Base-by-base conservation (phyloP, 2,797 vertebrate genomes). In the Ciconia nigra region DNA sequence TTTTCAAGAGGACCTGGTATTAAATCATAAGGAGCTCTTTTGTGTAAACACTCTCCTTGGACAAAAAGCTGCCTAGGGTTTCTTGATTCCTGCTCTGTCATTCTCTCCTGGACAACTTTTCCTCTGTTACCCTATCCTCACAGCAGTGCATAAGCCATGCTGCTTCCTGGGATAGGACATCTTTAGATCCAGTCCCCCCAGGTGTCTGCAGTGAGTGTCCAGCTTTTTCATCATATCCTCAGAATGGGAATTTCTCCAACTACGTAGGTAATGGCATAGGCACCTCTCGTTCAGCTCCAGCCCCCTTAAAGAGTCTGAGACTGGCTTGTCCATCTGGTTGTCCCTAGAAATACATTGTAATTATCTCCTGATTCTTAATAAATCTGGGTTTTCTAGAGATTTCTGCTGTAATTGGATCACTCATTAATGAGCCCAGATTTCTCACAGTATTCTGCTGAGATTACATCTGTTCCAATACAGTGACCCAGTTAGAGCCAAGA, bases 361-460 rank as follows among this genome's bases (percentile, higher is more conserved):
- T 97, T 95, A 67, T 93, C 87, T 92, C 63, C 87, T 76, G 46
- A 46, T 91, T 92, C 69, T 83, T 96, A 96, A 89, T 92, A 94
- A 96, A 95, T 91, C 85, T 91, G 51, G 16, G 57, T 93, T 97
- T 97, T 95, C 87, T 88, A 87, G 95, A 96, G 84, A 91, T 91
- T 96, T 96, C 87, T 3, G 0, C 39, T 86, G 83, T 96, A 95
- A 96, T 95, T 96, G 94, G 89, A 95, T 96, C 93, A 88, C 82
- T 83, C 80, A 79, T 86, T 95, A 96, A 94, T 4, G 58, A 96
- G 72, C 79, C 82, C 95, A 96, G 83, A 94, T 97, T 97, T 93
- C 76, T 85, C 33, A 57, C 59, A 12, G 58, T 69, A 86, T 81
- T 97, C 95, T 96, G 93, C 89, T 96, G 96, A 97, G 90, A 81